Conservation (phyloP, 2,888 invertebrate genomes). For the Brachyptera risi region DNA sequence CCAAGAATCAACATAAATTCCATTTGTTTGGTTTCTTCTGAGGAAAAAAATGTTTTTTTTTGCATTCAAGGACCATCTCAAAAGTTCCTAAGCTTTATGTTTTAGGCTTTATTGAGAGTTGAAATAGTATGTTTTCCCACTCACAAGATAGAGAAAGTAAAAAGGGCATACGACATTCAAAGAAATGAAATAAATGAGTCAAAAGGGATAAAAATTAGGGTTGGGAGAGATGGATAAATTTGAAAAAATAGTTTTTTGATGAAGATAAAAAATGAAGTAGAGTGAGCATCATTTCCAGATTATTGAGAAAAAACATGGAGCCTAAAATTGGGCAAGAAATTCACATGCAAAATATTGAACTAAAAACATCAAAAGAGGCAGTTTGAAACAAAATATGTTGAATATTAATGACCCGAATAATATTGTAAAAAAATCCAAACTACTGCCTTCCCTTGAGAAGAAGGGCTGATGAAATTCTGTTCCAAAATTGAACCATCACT, state of each 20-base stretch:
- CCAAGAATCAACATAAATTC: constrained; percentile 13
- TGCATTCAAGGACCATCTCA: constrained; percentile 81
- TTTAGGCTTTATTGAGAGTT: constrained; percentile 28
- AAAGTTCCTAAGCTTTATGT: constrained; percentile 72
- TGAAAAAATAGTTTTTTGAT: constrained; percentile 30
- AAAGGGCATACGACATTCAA: constrained; percentile 46
- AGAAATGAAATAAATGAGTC: constrained; percentile 29
- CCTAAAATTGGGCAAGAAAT: constrained; percentile 23
- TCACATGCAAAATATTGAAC: constrained; percentile 14
- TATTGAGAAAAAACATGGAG: constrained; percentile 27
- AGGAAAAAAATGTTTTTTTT: constrained; percentile 23
- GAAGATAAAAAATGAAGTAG: background rate
- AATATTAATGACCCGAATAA: constrained; percentile 15
- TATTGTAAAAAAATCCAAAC: constrained; percentile 10
- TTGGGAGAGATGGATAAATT: constrained; percentile 34
- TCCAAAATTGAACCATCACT: constrained; percentile 18
- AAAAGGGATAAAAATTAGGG: too few species aligned
- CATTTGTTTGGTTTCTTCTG: background rate
- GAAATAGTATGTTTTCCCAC: constrained; percentile 32
- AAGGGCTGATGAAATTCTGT: constrained; percentile 7
- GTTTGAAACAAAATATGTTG: constrained; percentile 2
- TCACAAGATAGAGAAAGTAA: constrained; percentile 41
- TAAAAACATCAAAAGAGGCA: constrained; percentile 21
- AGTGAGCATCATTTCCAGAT: constrained; percentile 36
- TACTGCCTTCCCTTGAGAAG: constrained; percentile 26